Base-by-base conservation (phyloP, 2,797 vertebrate genomes). In the Characodon lateralis region DNA sequence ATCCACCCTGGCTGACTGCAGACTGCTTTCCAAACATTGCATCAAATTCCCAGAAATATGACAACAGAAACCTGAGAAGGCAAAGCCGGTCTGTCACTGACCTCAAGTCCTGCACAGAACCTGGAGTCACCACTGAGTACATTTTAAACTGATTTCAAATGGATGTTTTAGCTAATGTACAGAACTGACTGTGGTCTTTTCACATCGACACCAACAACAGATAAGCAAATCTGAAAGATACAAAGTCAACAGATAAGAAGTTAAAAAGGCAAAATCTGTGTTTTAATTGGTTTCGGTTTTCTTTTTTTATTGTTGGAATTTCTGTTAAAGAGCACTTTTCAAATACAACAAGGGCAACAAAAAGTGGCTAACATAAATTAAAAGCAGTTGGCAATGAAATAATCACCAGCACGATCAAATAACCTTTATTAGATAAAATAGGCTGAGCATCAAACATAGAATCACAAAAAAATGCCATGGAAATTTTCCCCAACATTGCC, bases 1-100 rank as follows among this genome's bases (percentile, higher is more conserved):
- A 88, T 90, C 88, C 91, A 88, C 88, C 88, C 90, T 81, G 84
- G 63, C 77, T 80, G 86, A 82, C 83, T 85, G 86, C 76, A 74
- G 87, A 83, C 79, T 14, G 28, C 78, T 92, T 93, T 91, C 91
- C 91, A 92, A 91, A 89, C 89, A 89, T 92, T 92, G 91, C 92
- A 91, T 91, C 90, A 92, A 91, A 90, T 91, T 92, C 88, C 89
- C 83, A 91, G 93, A 91, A 93, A 88, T 87, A 89, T 92, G 88
- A 91, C 91, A 92, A 91, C 83, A 89, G 90, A 85, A 91, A 92
- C 83, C 68, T 83, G 79, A 93, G 87, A 72, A 35, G 66, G 70
- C 74, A 71, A 76, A 83, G 75, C 20, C 22, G 75, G 74, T 74
- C 75, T 73, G 78, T 77, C 28, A 16, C 77, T 89, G 91, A 89